These are phyloP conservation scores for Flexamia atlantica DNA, from an alignment of 2,888 invertebrate genomes.

Conservation along the genomic window DNA sequence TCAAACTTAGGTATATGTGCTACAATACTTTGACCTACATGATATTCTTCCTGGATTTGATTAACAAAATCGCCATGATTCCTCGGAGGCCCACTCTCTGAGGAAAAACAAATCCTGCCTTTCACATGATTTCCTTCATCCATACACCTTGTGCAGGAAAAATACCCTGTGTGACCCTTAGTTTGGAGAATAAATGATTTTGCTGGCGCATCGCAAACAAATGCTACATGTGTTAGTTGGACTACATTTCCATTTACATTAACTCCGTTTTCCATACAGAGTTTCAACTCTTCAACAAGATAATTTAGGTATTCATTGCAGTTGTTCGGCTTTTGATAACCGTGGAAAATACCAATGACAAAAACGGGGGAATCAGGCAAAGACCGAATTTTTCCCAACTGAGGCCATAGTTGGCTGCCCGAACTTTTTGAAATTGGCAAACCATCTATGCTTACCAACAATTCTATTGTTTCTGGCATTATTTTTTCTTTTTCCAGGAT, in stretches of 20 bases:
- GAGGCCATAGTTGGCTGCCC: constrained; percentile 42
- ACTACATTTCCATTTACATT: background rate
- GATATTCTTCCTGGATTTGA: background rate
- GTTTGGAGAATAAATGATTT: constrained; percentile 5
- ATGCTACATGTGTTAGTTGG: background rate
- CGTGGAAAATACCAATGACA: background rate
- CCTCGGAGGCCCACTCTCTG: background rate
- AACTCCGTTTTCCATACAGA: background rate
- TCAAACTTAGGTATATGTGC: background rate
- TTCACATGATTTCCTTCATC: constrained; percentile 19
- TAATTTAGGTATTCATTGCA: background rate
- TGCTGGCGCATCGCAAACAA: constrained; percentile 30
- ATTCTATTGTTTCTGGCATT: background rate
- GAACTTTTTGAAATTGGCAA: constrained; percentile 28
- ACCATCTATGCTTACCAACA: constrained; percentile 21
- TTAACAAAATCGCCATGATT: constrained; percentile 2
- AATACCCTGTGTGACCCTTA: constrained; percentile 41
- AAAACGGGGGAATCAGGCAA: background rate
- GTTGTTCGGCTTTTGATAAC: background rate
- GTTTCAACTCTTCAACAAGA: constrained; percentile 6
- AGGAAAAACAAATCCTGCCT: background rate
- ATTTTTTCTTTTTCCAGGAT: background rate
- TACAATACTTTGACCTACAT: background rate
- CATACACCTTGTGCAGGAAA: constrained; percentile 6
- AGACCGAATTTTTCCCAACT: background rate